These are phyloP conservation scores for Coelopa pilipes DNA, from an alignment of 2,888 invertebrate genomes.

Conservation along the genomic window DNA sequence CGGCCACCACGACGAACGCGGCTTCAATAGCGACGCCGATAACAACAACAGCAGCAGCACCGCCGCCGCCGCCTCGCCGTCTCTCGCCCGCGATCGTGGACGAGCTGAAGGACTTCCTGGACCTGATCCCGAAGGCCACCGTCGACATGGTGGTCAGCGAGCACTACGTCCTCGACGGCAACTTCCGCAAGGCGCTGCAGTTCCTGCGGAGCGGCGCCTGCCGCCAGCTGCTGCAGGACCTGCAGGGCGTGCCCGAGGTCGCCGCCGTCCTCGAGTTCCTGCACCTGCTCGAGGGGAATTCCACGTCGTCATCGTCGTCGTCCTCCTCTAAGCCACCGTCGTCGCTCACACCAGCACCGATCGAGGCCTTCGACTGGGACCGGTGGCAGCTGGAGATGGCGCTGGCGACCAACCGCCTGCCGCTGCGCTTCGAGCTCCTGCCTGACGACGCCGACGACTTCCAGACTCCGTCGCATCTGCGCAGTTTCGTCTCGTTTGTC, in stretches of 20 bases:
- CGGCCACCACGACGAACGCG: background rate
- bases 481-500: slow-evolving; percentile 51
- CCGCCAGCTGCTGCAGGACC: slow-evolving; percentile 46
- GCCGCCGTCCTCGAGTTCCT: slow-evolving; percentile 54
- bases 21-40: background rate
- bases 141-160: slow-evolving; percentile 54
- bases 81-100: slow-evolving; percentile 55
- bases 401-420: background rate
- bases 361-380: slow-evolving; percentile 28
- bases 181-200: slow-evolving; percentile 53
- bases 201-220: slow-evolving; percentile 54
- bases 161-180: slow-evolving; percentile 54
- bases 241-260: slow-evolving; percentile 55
- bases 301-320: background rate
- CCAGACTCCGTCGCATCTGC: slow-evolving; percentile 11
- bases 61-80: slow-evolving; percentile 5
- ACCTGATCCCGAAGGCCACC: slow-evolving; percentile 51
- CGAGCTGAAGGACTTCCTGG: slow-evolving; percentile 53
- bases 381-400: slow-evolving; percentile 15
- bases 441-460: slow-evolving; percentile 26
- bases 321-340: background rate
- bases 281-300: slow-evolving; percentile 45
- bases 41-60: background rate
- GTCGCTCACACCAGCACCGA: background rate
- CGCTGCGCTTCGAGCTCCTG: slow-evolving; percentile 34